phyloP scores from a whole-genome alignment of 2,797 vertebrate genomes.

The Phaenicophaeus curvirostris region DNA sequence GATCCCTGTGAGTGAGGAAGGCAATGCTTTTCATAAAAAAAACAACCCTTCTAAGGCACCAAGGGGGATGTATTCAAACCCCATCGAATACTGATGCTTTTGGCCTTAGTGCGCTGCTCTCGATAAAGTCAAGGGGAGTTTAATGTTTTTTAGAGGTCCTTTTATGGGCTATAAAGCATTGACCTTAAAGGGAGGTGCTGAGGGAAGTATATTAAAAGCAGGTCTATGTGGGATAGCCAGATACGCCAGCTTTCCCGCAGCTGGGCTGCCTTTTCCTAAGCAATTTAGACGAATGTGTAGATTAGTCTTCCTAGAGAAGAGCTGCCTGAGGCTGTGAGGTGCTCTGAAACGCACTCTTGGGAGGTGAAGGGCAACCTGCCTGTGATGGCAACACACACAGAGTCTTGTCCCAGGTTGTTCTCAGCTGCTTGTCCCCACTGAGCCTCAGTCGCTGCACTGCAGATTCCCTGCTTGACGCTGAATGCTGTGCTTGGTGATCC shows the following conservation, averaged over 20 bases:
- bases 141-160: constrained; percentile 18
- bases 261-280: not conserved
- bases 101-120: not conserved
- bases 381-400: not conserved
- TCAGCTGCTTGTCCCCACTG: not conserved
- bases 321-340: not conserved
- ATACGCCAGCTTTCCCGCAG: not conserved
- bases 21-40: not conserved
- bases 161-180: constrained; percentile 21
- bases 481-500: not conserved
- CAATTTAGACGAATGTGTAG: not conserved
- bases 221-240: not conserved
- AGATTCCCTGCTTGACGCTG: not conserved
- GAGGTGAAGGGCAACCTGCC: not conserved
- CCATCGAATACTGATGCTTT: accelerated
- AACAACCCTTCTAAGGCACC: not conserved
- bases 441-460: accelerated
- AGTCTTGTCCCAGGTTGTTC: not conserved
- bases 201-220: not conserved
- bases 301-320: not conserved
- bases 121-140: not conserved
- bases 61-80: not conserved
- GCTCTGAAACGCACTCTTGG: not conserved
- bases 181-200: not conserved
- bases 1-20: not conserved